Conservation (phyloP, 2,797 vertebrate species). For the Phoeniculus purpureus region DNA sequence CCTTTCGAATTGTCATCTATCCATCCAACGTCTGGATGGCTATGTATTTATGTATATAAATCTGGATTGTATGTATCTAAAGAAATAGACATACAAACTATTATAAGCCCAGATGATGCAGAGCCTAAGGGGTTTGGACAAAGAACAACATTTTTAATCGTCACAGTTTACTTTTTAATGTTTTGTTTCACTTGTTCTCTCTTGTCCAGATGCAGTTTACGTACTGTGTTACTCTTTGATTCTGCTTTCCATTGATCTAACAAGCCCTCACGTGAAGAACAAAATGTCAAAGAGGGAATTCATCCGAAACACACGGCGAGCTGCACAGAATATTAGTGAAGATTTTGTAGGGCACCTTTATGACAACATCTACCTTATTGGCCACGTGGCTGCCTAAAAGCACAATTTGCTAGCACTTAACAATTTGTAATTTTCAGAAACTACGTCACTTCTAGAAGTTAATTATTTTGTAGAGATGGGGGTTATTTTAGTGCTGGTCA, state of each 20-base stretch:
- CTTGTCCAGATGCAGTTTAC: slow-evolving; percentile 91
- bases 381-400: slow-evolving; percentile 94
- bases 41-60: not conserved
- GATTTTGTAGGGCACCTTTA: slow-evolving; percentile 99
- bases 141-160: not conserved
- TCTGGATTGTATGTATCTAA: too few species aligned
- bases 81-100: not conserved
- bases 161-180: not conserved
- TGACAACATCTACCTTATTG: slow-evolving; percentile 99
- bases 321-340: slow-evolving; percentile 97
- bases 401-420: slow-evolving; percentile 74
- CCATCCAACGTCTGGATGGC: too few species aligned
- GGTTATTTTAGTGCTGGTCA: slow-evolving; percentile 76
- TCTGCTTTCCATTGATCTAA: slow-evolving; percentile 97
- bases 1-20: not conserved
- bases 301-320: slow-evolving; percentile 95
- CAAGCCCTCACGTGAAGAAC: slow-evolving; percentile 98
- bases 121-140: not conserved
- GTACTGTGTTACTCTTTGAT: slow-evolving; percentile 99
- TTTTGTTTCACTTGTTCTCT: slow-evolving; percentile 17
- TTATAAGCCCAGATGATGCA: not conserved
- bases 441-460: slow-evolving; percentile 54
- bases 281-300: slow-evolving; percentile 99
- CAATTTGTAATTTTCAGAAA: slow-evolving; percentile 62
- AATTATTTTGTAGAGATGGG: slow-evolving; percentile 70